Evolutionary conservation across 2,797 vertebrate genomes (phyloP), one percentile per base, ranked within the genome.

Genomic region (Erpetoichthys calabaricus): DNA sequence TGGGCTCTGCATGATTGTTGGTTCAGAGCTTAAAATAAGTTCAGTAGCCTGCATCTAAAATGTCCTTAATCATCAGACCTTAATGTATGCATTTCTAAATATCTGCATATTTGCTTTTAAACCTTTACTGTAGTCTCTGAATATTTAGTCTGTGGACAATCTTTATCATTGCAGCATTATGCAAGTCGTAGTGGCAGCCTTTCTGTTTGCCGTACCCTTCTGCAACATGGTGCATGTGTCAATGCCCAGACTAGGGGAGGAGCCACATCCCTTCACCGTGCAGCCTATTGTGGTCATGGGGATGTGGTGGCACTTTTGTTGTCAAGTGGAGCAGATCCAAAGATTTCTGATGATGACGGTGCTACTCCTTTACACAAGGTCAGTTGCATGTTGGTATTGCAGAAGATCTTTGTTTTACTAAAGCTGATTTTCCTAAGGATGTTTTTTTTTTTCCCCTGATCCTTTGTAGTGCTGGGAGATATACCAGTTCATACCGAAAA

Each of bases 341-440:
- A 47, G 3, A 60, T 84, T 50, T 64, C 73, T 2, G 93, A 98
- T 2, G 77, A 80, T 0, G 91, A 92, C 0, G 87, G 87, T 1
- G 77, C 76, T n/a, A 89, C 86, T 5, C 76, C 88, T 44, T 73
- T 98, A 7, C 94, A 98, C 55, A 97, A 97, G 90, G 93, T 92
- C 47, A 1, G 60, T 5, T 3, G 4, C 2, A 0, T 4, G 4
- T 51, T 2, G 45, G 10, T 59, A 3, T 57, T 25, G 25, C 25
- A 25, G 25, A 25, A 25, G 25, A 25, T 25, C 25, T 25, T 25
- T 42, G 5, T 42, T 44, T 42, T 42, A 5, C 10, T 51, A n/a
- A n/a, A 4, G 4, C 5, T 4, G 6, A 51, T n/a, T 41, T 52
- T 42, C 4, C 8, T 4, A 4, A 42, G 3, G 4, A 42, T 43